Evolutionary conservation across 2,797 vertebrate species (phyloP).

Genomic region (Denticeps clupeoides): DNA sequence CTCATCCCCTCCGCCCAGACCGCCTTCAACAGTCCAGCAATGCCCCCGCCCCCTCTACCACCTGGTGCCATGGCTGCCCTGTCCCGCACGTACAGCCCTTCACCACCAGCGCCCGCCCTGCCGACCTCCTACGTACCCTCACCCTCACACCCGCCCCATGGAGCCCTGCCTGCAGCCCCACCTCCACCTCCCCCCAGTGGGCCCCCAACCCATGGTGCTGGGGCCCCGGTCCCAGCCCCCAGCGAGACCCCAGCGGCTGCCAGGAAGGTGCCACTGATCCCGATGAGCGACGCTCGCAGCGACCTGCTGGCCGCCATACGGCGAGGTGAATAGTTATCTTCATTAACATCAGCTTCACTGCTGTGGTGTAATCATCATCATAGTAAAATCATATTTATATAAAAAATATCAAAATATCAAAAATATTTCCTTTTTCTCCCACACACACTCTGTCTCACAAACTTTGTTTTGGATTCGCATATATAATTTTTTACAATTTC

Average conservation of each 20-base stretch:
- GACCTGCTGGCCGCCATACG: slow-evolving; percentile 82
- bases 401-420: no score
- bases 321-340: slow-evolving; percentile 54
- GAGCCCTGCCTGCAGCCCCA: slow-evolving; percentile 62
- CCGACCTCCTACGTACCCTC: slow-evolving; percentile 55
- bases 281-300: slow-evolving; percentile 83
- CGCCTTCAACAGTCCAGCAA: slow-evolving; percentile 69
- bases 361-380: no score
- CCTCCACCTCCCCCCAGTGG: slow-evolving; percentile 57
- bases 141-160: slow-evolving; percentile 50
- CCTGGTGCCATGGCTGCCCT: slow-evolving; percentile 46
- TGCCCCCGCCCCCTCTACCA: slow-evolving; percentile 35
- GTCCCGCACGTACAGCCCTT: slow-evolving; percentile 52
- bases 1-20: slow-evolving; percentile 78
- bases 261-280: slow-evolving; percentile 73
- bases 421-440: neutral
- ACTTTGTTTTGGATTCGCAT: no score
- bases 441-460: neutral
- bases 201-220: slow-evolving; percentile 45
- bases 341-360: neutral
- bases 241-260: slow-evolving; percentile 41
- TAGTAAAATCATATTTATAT: no score
- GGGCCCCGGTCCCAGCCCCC: slow-evolving; percentile 36
- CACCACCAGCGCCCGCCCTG: slow-evolving; percentile 45
- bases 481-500: neutral